phyloP scores from a whole-genome alignment of 2,888 invertebrate species.

The Leptinotarsa tumamoca region DNA sequence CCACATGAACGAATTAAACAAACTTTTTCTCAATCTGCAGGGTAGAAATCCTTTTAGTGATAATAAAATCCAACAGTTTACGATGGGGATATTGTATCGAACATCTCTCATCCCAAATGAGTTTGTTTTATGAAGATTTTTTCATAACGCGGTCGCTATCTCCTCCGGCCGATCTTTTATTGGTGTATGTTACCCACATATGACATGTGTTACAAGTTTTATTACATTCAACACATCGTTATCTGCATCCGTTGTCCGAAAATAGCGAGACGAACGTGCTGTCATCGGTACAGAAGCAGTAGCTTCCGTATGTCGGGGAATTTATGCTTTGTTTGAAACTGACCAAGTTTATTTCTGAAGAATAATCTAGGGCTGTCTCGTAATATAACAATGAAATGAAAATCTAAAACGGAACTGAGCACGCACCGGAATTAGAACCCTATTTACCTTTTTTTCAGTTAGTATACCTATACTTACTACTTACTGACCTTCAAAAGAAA shows the following conservation, averaged over 20 bases:
- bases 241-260: conserved; percentile 27
- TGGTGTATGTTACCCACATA: conserved; percentile 34
- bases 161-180: conserved; percentile 31
- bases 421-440: no score
- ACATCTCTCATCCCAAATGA: neutral
- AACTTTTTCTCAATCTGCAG: no score
- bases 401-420: no score
- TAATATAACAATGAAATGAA: no score
- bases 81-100: conserved; percentile 9
- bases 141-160: conserved; percentile 17
- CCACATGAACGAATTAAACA: no score
- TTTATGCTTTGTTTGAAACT: neutral
- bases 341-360: neutral
- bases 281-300: conserved; percentile 26
- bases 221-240: conserved; percentile 27
- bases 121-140: conserved; percentile 16
- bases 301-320: conserved; percentile 27
- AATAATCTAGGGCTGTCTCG: no score
- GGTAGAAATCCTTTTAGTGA: neutral
- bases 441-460: no score
- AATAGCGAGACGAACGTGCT: conserved; percentile 24
- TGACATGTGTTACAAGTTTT: conserved; percentile 32
- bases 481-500: no score
- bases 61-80: neutral
- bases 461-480: no score